Base-by-base conservation (phyloP, 1,140 invertebrate genomes). In the Asobara japonica region DNA sequence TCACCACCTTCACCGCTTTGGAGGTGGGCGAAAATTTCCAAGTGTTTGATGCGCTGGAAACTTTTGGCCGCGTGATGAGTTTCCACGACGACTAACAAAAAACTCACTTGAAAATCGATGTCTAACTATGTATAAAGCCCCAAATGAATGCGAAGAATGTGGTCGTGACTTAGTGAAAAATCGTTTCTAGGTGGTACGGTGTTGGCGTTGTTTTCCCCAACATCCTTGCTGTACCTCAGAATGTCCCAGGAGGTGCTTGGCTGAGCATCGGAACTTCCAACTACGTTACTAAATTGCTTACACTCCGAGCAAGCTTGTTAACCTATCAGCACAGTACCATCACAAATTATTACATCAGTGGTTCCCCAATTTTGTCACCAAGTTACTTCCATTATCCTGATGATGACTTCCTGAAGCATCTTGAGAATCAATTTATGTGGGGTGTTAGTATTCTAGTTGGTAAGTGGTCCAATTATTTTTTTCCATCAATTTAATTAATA, bases 131-230 rank as follows among this genome's bases (percentile, higher is more conserved):
- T n/a, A n/a, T n/a, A n/a, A n/a, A n/a, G n/a, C n/a, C n/a, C n/a
- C n/a, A n/a, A n/a, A n/a, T n/a, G n/a, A n/a, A n/a, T n/a, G n/a
- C n/a, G n/a, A n/a, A n/a, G n/a, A n/a, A n/a, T n/a, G n/a, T n/a
- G n/a, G n/a, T n/a, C n/a, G n/a, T n/a, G n/a, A n/a, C n/a, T n/a
- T n/a, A n/a, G n/a, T n/a, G n/a, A n/a, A n/a, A n/a, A n/a, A n/a
- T n/a, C n/a, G n/a, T n/a, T n/a, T n/a, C n/a, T n/a, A 80, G 79
- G 45, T 79, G 77, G 77, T 80, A 77, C 51, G 74, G 71, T 1
- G 69, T 71, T 36, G 73, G 77, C 2, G 75, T 79, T 10, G 66
- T 70, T 20, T 79, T 76, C 74, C 79, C 77, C 20, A 31, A 72
- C 38, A 60, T 80, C 0, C 16, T 76, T 0, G 72, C 71, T 16